phyloP scores from a whole-genome alignment of 2,888 invertebrate species.

The Lepidonotus clava region DNA sequence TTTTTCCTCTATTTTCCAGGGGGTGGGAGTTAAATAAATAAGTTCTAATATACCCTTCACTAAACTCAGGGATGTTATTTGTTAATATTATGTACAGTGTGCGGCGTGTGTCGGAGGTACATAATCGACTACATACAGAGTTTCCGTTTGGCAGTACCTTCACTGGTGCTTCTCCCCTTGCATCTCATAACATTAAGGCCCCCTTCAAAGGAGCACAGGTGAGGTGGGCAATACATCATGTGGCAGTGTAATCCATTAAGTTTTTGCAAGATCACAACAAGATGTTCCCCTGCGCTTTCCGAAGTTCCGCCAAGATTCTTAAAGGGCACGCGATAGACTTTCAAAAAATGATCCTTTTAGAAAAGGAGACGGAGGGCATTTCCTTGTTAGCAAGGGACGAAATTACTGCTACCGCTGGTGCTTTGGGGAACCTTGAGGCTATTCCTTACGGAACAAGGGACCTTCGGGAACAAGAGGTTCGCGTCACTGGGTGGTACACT shows the following conservation, averaged over 20 bases:
- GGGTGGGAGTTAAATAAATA: no score
- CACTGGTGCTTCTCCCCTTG: no score
- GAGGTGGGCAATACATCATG: not conserved
- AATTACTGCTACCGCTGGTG: constrained; percentile 13
- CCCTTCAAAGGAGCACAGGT: not conserved
- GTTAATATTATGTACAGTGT: no score
- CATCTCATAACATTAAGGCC: no score
- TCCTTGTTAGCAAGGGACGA: constrained; percentile 5
- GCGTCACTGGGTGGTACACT: not conserved
- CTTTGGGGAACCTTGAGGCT: no score
- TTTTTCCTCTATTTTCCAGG: no score
- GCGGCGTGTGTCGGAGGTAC: no score
- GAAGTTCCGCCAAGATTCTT: not conserved
- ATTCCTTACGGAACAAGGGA: no score
- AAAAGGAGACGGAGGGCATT: not conserved
- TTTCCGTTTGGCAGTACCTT: no score
- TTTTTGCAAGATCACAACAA: not conserved
- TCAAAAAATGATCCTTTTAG: constrained; percentile 5
- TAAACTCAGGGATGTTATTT: no score
- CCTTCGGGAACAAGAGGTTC: not conserved
- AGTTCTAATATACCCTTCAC: no score
- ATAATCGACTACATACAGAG: no score
- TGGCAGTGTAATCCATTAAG: not conserved
- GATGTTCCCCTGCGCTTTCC: not conserved
- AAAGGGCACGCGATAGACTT: not conserved